phyloP scores from a whole-genome alignment of 2,888 invertebrate species.

The Helleia helle region DNA sequence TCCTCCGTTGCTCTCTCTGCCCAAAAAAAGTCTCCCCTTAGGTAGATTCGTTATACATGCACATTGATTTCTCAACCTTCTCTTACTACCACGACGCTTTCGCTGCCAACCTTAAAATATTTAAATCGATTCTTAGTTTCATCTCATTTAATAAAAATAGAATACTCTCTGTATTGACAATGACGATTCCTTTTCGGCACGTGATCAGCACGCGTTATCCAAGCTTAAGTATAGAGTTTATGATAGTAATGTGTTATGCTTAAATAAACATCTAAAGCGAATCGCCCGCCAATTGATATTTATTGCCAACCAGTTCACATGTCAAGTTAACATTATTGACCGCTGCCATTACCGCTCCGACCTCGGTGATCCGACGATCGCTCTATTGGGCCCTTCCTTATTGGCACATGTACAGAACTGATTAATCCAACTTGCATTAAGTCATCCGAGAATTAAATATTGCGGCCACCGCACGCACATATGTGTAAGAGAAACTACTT shows the following conservation, averaged over 20 bases:
- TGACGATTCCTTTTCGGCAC: background rate
- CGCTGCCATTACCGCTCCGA: constrained; percentile 52
- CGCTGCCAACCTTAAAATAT: too few species aligned
- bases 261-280: constrained; percentile 9
- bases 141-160: too few species aligned
- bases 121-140: too few species aligned
- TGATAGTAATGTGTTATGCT: background rate
- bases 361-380: constrained; percentile 45
- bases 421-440: constrained; percentile 19
- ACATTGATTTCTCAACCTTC: too few species aligned
- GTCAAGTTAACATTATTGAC: constrained; percentile 55
- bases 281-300: constrained; percentile 41
- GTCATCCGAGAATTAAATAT: background rate
- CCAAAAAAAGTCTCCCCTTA: too few species aligned
- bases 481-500: background rate
- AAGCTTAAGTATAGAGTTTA: background rate
- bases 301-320: constrained; percentile 51
- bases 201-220: background rate
- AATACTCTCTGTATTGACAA: background rate
- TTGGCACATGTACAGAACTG: constrained; percentile 33
- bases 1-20: too few species aligned
- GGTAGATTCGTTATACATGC: too few species aligned
- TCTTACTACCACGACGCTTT: too few species aligned
- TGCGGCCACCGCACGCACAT: background rate
- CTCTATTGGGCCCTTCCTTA: constrained; percentile 40